Base-by-base conservation (phyloP, 2,113 vertebrate genomes). In the Entomyzon cyanotis region DNA sequence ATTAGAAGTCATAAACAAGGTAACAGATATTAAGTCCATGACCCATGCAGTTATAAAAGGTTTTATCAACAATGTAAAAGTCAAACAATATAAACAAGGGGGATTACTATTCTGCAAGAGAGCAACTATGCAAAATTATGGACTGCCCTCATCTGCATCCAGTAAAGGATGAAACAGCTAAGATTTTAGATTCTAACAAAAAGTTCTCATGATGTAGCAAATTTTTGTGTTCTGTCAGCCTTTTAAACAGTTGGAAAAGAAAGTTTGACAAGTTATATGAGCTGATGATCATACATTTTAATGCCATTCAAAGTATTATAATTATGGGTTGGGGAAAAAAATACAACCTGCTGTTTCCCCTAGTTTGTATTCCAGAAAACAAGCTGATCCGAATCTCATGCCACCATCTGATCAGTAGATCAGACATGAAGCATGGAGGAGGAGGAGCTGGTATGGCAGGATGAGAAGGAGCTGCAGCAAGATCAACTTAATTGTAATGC, bases 401-500 rank as follows among this genome's bases (percentile, higher is more conserved):
- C 33, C 83, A 90, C 64, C 75, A 77, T 92, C 79, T 91, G 93
- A 95, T 88, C 85, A 76, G 53, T 60, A 64, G 62, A 91, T 91
- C 86, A 96, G 88, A 69, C 86, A 81, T n/a, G 90, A 93, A 94
- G 74, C 85, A 90, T 53, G 83, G 77, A 92, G 92, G 79, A 92
- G 92, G 79, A 90, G 71, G 55, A 93, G 90, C 59, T 88, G 68
- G 21, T 59, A 92, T 28, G 1, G 2, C 37, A 80, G 2, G 46
- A 94, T 46, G 55, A 93, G 75, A 85, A 85, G 71, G 71, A 95
- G 50, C 71, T 92, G 88, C 68, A 58, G 68, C 63, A 92, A 86
- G 11, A 93, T 84, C 86, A 74, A 87, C 94, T 92, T 97, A 86
- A 94, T 95, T 96, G 90, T 92, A 74, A 97, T 95, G 50, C 95